Conservation (phyloP, 2,888 invertebrate genomes). For the Unio pictorum region DNA sequence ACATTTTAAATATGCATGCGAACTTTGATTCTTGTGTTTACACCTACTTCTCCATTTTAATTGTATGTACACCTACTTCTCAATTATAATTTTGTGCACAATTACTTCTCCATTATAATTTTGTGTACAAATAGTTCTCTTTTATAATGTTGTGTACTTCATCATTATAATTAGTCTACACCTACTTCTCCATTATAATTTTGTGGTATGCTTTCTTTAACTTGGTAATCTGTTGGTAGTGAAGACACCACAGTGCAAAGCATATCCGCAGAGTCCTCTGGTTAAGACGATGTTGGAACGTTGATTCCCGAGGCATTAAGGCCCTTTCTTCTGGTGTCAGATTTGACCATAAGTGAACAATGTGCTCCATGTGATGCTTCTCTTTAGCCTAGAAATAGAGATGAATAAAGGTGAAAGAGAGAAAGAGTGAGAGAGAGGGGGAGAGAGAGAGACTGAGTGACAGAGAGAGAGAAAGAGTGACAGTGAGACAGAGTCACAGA, state of each 20-base stretch:
- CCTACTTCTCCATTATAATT: slow-evolving; percentile 40
- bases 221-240: slow-evolving; percentile 37
- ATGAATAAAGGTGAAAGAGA: not conserved
- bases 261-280: slow-evolving; percentile 37
- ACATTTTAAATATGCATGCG: no score
- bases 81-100: slow-evolving; percentile 18
- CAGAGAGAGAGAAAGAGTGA: no score
- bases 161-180: not conserved
- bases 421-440: no score
- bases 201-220: slow-evolving; percentile 44
- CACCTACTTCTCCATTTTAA: slow-evolving; percentile 25
- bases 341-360: slow-evolving; percentile 55
- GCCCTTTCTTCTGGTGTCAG: slow-evolving; percentile 48
- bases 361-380: slow-evolving; percentile 43
- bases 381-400: slow-evolving; percentile 39
- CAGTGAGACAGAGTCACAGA: no score
- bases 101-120: slow-evolving; percentile 35
- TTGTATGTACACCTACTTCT: slow-evolving; percentile 30
- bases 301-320: slow-evolving; percentile 48
- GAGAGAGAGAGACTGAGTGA: not conserved
- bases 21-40: no score
- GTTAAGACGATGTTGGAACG: slow-evolving; percentile 36
- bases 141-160: slow-evolving; percentile 27
- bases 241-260: slow-evolving; percentile 41
- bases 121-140: slow-evolving; percentile 35